These are phyloP conservation scores for Melanotaenia maccullochi DNA, from an alignment of 2,797 vertebrate species.

Conservation along the genomic window DNA sequence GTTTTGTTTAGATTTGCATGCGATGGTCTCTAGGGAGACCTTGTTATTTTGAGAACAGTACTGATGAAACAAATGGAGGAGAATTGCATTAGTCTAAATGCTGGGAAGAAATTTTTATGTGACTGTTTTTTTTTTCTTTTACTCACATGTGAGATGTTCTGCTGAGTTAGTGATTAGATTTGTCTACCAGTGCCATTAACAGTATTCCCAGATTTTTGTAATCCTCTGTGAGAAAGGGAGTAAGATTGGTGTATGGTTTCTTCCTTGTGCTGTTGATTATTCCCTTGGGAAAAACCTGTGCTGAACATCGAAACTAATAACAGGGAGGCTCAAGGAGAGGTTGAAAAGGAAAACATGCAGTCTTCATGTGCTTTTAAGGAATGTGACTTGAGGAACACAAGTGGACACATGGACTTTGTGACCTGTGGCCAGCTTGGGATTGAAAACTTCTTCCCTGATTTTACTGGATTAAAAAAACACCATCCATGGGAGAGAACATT, in stretches of 20 bases:
- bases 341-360: conserved; percentile 10
- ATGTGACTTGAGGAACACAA: conserved; percentile 1
- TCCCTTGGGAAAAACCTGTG: conserved; percentile 36
- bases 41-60: conserved; percentile 40
- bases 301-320: conserved; percentile 23
- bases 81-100: conserved; percentile 6
- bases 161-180: conserved; percentile 30
- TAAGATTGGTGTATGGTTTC: conserved; percentile 7
- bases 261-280: conserved; percentile 36
- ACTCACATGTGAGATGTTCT: conserved; percentile 45
- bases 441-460: not conserved
- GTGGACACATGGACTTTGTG: not conserved
- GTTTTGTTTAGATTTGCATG: conserved; percentile 18
- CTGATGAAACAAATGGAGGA: not conserved
- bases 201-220: conserved; percentile 18
- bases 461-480: not conserved
- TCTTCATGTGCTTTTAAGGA: conserved; percentile 1
- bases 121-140: conserved; percentile 31
- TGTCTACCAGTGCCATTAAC: conserved; percentile 2
- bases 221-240: conserved; percentile 26
- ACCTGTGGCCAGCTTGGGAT: not conserved
- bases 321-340: not conserved
- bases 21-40: conserved; percentile 13
- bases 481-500: conserved; percentile 8
- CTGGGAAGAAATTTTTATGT: conserved; percentile 24